Percentiles rank a stretch among this genome's conserved stretches.
Conservation (phyloP, 2,797 vertebrate species). For the Atherinosoma microstoma region DNA sequence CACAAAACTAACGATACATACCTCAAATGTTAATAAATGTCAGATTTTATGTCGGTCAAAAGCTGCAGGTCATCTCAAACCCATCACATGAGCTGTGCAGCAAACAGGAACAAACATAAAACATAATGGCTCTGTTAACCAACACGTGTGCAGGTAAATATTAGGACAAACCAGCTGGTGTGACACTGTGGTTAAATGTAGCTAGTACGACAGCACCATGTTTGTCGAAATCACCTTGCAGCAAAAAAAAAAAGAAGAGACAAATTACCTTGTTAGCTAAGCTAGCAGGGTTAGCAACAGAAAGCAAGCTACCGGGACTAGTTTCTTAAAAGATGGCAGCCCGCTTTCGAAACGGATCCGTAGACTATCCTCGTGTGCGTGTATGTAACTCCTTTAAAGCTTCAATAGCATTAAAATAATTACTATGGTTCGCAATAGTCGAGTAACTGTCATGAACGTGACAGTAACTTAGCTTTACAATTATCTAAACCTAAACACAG, state of each 20-base stretch:
- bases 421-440: slow-evolving; percentile 26
- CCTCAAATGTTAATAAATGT: slow-evolving; percentile 42
- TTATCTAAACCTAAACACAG: slow-evolving; percentile 52
- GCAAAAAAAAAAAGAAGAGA: not conserved
- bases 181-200: not conserved
- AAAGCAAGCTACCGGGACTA: slow-evolving; percentile 51
- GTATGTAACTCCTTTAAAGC: not conserved
- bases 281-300: slow-evolving; percentile 57
- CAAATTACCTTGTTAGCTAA: slow-evolving; percentile 42
- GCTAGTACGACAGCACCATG: not conserved
- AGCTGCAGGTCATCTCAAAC: slow-evolving; percentile 65
- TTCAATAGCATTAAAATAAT: accelerated
- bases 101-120: slow-evolving; percentile 1
- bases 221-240: slow-evolving; percentile 2
- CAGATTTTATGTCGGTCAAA: slow-evolving; percentile 49
- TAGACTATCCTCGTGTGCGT: accelerated
- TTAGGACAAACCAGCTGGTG: not conserved
- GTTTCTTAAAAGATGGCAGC: slow-evolving; percentile 9
- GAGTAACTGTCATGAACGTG: not conserved
- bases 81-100: slow-evolving; percentile 42
- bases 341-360: not conserved
- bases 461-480: not conserved
- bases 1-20: not conserved
- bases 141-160: not conserved
- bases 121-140: not conserved